These are phyloP conservation scores for Struthio camelus DNA, from an alignment of 2,113 vertebrate species.

Conservation along the genomic window DNA sequence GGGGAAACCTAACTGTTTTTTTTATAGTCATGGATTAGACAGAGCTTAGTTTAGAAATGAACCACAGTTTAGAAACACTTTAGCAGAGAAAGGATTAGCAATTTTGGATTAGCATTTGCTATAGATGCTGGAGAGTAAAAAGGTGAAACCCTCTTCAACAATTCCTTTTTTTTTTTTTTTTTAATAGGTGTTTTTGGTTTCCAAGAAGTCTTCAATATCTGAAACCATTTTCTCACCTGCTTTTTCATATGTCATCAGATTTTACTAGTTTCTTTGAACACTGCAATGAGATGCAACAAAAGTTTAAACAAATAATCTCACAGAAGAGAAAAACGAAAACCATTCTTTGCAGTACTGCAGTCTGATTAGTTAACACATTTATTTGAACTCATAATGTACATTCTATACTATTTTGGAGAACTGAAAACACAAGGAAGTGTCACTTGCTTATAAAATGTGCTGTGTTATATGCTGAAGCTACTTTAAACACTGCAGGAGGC, in stretches of 20 bases:
- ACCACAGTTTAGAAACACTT: neutral
- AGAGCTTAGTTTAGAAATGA: neutral
- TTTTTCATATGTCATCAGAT: slow-evolving; percentile 3
- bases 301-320: neutral
- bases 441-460: slow-evolving; percentile 25
- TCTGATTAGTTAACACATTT: slow-evolving; percentile 25
- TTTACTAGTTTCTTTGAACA: slow-evolving; percentile 7
- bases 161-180: neutral
- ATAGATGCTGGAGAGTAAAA: neutral
- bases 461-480: neutral
- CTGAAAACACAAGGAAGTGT: neutral
- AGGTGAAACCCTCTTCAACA: neutral
- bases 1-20: neutral
- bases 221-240: slow-evolving; percentile 26
- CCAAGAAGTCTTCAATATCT: slow-evolving; percentile 34
- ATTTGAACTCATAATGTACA: neutral
- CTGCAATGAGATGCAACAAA: neutral
- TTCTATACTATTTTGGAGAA: slow-evolving; percentile 11
- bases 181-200: slow-evolving; percentile 20
- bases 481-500: slow-evolving; percentile 40
- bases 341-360: neutral
- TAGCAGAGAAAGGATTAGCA: neutral
- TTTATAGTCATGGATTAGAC: neutral
- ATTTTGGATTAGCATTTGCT: neutral
- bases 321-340: neutral